Conservation (phyloP, 2,797 vertebrate genomes). For the Sebastes variabilis region DNA sequence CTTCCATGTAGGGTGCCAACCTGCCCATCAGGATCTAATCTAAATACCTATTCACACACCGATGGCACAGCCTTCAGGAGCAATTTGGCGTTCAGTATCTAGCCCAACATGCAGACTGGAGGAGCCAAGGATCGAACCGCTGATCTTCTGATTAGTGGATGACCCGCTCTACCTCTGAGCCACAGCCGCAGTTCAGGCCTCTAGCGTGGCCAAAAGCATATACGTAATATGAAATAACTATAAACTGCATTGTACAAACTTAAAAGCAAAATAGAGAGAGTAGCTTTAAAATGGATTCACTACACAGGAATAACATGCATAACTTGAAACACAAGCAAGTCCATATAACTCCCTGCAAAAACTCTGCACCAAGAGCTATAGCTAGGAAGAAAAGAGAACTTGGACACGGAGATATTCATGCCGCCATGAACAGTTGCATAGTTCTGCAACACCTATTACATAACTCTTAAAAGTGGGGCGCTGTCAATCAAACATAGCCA, state of each 20-base stretch:
- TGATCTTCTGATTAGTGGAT: too few species aligned
- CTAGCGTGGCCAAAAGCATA: neutral
- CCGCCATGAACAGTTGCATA: neutral
- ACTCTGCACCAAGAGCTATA: neutral
- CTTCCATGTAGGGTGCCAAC: too few species aligned
- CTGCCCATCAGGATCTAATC: too few species aligned
- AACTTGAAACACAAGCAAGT: neutral
- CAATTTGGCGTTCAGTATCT: too few species aligned
- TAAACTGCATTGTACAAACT: neutral
- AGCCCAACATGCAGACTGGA: too few species aligned
- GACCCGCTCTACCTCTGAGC: too few species aligned
- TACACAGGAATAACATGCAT: neutral
- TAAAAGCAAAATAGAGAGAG: neutral
- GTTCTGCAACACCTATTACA: slow-evolving; percentile 17
- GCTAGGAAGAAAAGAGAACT: neutral
- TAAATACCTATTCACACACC: too few species aligned
- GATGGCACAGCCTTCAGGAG: too few species aligned
- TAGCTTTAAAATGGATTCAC: neutral
- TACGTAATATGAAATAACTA: neutral
- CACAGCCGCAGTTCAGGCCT: neutral
- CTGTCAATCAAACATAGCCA: slow-evolving; percentile 49
- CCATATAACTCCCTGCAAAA: neutral
- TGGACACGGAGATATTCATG: neutral
- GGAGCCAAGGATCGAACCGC: too few species aligned
- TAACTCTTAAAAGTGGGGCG: neutral